Evolutionary conservation across 2,113 vertebrate genomes (phyloP).

Genomic region (Bubo scandiacus): DNA sequence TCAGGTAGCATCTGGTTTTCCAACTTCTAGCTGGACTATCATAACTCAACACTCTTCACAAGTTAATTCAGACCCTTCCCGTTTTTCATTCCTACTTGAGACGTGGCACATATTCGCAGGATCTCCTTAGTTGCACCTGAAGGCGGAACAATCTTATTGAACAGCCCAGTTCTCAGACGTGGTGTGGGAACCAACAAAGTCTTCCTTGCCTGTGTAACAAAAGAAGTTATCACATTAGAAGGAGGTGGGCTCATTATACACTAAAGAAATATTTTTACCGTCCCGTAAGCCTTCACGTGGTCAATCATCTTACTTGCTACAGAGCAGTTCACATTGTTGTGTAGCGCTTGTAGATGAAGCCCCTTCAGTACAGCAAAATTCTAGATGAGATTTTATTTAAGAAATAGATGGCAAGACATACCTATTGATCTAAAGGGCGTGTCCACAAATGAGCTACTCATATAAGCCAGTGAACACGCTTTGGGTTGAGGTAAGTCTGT

Average conservation of each 20-base stretch:
- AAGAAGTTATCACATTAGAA: background rate
- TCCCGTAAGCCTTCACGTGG: background rate
- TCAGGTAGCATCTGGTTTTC: background rate
- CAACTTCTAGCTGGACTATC: background rate
- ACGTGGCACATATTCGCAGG: slow-evolving; percentile 84
- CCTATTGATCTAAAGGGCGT: accelerated
- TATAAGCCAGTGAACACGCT: accelerated
- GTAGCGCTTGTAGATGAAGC: background rate
- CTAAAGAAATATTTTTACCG: background rate
- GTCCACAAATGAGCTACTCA: background rate
- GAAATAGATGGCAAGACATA: background rate
- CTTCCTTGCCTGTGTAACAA: slow-evolving; percentile 82
- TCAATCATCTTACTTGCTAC: background rate
- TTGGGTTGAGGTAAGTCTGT: background rate
- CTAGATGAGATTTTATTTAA: background rate
- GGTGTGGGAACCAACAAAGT: slow-evolving; percentile 92
- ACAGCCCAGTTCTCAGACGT: slow-evolving; percentile 86
- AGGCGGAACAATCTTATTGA: slow-evolving; percentile 90
- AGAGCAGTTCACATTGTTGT: accelerated
- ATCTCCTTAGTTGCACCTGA: slow-evolving; percentile 81
- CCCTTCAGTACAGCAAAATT: background rate
- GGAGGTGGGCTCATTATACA: background rate
- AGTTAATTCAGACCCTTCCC: background rate
- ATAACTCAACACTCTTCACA: accelerated
- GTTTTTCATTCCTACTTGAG: slow-evolving; percentile 75